phyloP scores from a whole-genome alignment of 2,797 vertebrate genomes.

The Cryptoblepharus egeriae region DNA sequence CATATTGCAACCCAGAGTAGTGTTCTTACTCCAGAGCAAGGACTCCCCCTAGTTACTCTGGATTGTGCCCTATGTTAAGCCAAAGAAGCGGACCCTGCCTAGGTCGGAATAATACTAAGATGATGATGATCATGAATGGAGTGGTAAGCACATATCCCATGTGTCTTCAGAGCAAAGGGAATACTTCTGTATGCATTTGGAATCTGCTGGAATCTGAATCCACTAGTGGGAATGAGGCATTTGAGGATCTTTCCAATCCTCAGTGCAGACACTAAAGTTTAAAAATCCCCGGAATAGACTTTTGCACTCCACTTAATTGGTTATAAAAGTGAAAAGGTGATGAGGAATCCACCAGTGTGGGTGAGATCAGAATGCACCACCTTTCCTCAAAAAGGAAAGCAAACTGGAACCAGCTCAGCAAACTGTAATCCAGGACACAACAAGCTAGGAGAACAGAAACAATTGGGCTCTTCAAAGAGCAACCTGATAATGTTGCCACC shows the following conservation, averaged over 20 bases:
- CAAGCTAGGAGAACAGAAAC: neutral
- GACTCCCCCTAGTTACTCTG: too few relatives aligned
- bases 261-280: neutral
- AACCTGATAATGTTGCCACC: conserved; percentile 8
- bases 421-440: neutral
- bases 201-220: neutral
- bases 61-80: too few relatives aligned
- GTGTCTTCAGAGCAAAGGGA: neutral
- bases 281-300: neutral
- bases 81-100: too few relatives aligned
- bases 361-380: neutral
- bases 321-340: neutral
- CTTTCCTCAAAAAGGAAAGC: conserved; percentile 22
- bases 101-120: too few relatives aligned
- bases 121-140: too few relatives aligned
- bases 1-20: too few relatives aligned
- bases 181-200: neutral
- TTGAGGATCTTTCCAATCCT: neutral
- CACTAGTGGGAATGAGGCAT: neutral
- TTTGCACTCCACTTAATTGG: neutral
- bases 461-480: neutral
- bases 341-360: neutral
- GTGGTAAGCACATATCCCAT: neutral
- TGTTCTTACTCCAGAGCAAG: too few relatives aligned
- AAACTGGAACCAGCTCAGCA: neutral